Evolutionary conservation across 64 coral and sea anemone species (phyloP).

Genomic region (Stichodactyla mertensii): DNA sequence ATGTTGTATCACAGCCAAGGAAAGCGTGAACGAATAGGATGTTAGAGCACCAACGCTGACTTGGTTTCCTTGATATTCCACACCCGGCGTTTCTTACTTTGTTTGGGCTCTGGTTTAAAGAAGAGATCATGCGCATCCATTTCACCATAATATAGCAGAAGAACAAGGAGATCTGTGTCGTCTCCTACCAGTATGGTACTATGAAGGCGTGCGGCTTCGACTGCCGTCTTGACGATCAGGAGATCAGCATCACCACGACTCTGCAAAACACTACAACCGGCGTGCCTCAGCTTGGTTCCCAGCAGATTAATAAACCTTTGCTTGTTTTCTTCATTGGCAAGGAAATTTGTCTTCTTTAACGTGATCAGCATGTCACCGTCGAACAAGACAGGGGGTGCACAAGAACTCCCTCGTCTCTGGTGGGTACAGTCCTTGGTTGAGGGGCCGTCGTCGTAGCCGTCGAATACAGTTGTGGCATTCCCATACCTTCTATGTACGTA

Average conservation of each 20-base stretch:
- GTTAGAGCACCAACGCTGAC: conserved; percentile 22
- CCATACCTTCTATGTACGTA: background rate
- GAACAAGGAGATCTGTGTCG: no score
- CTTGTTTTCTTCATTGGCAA: conserved; percentile 30
- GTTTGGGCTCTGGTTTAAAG: no score
- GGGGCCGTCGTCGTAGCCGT: background rate
- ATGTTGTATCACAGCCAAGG: conserved; percentile 46
- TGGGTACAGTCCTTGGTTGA: no score
- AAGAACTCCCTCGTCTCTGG: background rate
- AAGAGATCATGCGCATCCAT: no score
- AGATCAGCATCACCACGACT: conserved; percentile 29
- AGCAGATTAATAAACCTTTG: conserved; percentile 29
- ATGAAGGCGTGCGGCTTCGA: conserved; percentile 2
- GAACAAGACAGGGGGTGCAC: conserved; percentile 12
- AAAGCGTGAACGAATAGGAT: conserved; percentile 52
- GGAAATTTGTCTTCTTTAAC: conserved; percentile 16
- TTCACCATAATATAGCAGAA: no score
- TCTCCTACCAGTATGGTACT: no score
- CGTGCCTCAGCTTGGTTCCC: background rate
- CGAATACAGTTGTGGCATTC: background rate
- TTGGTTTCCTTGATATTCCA: no score
- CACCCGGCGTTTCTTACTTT: no score
- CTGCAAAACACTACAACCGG: conserved; percentile 23
- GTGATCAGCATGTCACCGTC: background rate
- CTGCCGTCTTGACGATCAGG: conserved; percentile 29